Conservation (phyloP, 1,140 invertebrate genomes). For the Zaprionus camerounensis region DNA sequence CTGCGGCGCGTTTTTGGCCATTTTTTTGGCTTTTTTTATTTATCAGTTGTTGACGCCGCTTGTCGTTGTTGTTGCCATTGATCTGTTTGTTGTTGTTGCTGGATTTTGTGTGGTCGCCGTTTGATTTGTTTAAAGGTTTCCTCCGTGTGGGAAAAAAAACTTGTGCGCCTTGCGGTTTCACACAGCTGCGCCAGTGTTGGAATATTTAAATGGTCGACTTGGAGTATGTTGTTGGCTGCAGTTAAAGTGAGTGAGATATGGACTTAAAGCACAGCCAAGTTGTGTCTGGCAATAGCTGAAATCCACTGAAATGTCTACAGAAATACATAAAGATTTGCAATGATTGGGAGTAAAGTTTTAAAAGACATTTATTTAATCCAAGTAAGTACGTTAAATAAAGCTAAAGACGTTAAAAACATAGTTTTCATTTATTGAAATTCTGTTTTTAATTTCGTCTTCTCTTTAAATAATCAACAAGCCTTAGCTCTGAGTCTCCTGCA, state of each 20-base stretch:
- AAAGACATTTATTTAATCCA: background rate
- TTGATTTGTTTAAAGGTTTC: conserved; percentile 79
- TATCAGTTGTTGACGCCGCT: conserved; percentile 69
- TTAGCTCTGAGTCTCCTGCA: background rate
- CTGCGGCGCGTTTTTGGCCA: conserved; percentile 67
- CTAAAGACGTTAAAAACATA: background rate
- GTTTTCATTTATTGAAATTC: too few species aligned
- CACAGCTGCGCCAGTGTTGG: conserved; percentile 4
- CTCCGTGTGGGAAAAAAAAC: conserved; percentile 52
- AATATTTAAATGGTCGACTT: background rate
- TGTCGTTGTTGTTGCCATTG: conserved; percentile 52
- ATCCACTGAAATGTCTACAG: background rate
- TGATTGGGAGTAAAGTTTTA: too few species aligned
- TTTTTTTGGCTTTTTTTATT: conserved; percentile 60
- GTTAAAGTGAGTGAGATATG: conserved; percentile 34
- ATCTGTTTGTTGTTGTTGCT: conserved; percentile 38
- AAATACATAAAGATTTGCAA: too few species aligned
- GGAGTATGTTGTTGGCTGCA: conserved; percentile 19
- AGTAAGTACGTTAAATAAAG: background rate
- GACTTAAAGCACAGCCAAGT: background rate
- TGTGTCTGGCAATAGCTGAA: conserved; percentile 5
- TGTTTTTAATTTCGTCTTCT: background rate
- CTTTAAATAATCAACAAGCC: background rate
- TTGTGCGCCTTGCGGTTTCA: conserved; percentile 28
- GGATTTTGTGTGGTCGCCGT: conserved; percentile 71